These are phyloP conservation scores for Horisme vitalbata DNA, from an alignment of 2,888 invertebrate genomes.

Conservation along the genomic window DNA sequence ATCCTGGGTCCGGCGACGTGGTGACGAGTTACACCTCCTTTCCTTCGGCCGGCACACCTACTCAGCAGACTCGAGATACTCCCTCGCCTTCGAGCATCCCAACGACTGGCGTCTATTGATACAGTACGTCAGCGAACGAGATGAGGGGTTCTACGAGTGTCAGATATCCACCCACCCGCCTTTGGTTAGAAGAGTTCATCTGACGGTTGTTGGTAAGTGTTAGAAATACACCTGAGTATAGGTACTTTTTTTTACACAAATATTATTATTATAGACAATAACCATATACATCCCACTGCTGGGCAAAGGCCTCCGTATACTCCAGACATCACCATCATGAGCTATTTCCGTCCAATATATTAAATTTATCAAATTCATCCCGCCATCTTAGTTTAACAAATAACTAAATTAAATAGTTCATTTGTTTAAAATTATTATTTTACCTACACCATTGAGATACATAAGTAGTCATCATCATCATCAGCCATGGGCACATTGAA, in stretches of 20 bases:
- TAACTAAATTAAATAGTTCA: too few species aligned
- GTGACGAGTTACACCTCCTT: conserved; percentile 86
- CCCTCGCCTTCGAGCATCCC: conserved; percentile 86
- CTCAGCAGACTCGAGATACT: conserved; percentile 86
- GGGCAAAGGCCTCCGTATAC: too few species aligned
- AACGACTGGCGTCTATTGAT: conserved; percentile 90
- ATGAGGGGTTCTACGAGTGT: conserved; percentile 91
- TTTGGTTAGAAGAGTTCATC: conserved; percentile 86
- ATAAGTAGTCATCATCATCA: too few species aligned
- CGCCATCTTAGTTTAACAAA: too few species aligned
- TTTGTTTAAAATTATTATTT: too few species aligned
- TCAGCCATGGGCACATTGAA: conserved; percentile 70
- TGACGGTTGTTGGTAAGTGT: conserved; percentile 87
- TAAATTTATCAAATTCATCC: too few species aligned
- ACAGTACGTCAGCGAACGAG: conserved; percentile 88
- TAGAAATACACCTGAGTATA: not conserved
- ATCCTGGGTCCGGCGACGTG: conserved; percentile 87
- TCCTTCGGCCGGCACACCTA: conserved; percentile 87
- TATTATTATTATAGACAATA: too few species aligned
- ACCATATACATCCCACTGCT: too few species aligned
- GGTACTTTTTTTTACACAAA: too few species aligned
- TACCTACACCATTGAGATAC: too few species aligned
- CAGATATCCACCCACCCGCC: conserved; percentile 92
- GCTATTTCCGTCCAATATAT: too few species aligned
- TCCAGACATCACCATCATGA: too few species aligned